These are phyloP conservation scores for Diaperis boleti DNA, from an alignment of 2,888 invertebrate species.

Conservation along the genomic window DNA sequence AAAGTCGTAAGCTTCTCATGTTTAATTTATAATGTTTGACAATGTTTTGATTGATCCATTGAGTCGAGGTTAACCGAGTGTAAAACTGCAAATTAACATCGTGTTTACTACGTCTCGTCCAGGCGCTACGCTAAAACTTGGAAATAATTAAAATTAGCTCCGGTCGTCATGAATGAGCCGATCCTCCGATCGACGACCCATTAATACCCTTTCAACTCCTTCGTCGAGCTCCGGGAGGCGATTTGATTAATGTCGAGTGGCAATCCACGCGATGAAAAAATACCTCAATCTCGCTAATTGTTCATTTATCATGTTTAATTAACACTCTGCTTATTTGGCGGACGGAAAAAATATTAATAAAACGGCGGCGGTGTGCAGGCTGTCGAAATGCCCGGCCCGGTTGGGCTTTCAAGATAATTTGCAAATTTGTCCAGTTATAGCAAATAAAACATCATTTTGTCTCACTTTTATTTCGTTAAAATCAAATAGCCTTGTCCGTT, in stretches of 20 bases:
- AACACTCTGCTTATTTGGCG: slow-evolving; percentile 34
- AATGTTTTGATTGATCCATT: slow-evolving; percentile 57
- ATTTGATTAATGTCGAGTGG: slow-evolving; percentile 39
- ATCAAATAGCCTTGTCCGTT: too few relatives aligned
- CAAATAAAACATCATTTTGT: too few relatives aligned
- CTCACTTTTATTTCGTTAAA: too few relatives aligned
- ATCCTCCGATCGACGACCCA: slow-evolving; percentile 22
- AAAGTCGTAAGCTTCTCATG: slow-evolving; percentile 45
- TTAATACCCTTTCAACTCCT: slow-evolving; percentile 19
- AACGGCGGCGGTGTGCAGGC: too few relatives aligned
- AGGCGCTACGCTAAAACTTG: slow-evolving; percentile 45
- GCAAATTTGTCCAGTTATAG: too few relatives aligned
- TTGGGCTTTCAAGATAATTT: too few relatives aligned
- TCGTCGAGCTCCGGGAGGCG: slow-evolving; percentile 7
- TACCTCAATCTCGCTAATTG: slow-evolving; percentile 36
- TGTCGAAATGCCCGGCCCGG: too few relatives aligned
- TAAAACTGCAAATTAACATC: slow-evolving; percentile 51
- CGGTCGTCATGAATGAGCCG: slow-evolving; percentile 44
- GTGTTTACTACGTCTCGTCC: slow-evolving; percentile 51
- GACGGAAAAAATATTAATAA: too few relatives aligned
- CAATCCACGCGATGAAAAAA: slow-evolving; percentile 29
- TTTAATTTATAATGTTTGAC: slow-evolving; percentile 59
- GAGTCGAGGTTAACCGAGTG: slow-evolving; percentile 46
- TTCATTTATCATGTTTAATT: slow-evolving; percentile 42
- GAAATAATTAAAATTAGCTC: slow-evolving; percentile 50